Conservation (phyloP, 2,113 vertebrate species). For the Cynocephalus volans region DNA sequence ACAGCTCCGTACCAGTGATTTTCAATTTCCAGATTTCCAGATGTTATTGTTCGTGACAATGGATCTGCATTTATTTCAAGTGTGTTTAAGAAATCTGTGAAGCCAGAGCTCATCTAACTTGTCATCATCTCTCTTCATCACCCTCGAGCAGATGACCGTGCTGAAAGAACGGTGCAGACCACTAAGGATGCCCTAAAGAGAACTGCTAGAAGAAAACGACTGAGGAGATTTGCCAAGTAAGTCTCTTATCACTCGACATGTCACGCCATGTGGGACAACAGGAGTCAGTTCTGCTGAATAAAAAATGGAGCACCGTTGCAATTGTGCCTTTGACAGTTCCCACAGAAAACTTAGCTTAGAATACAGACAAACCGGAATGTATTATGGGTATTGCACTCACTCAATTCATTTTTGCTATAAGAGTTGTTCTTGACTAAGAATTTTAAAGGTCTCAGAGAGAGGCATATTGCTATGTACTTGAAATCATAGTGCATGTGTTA, state of each 20-base stretch:
- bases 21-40: constrained; percentile 13
- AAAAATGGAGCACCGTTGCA: neutral
- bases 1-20: constrained; percentile 3
- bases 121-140: constrained; percentile 52
- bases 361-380: neutral
- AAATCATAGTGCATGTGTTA: neutral
- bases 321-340: neutral
- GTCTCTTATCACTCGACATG: constrained; percentile 43
- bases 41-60: constrained; percentile 62
- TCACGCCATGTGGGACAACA: constrained; percentile 24
- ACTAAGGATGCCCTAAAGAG: neutral
- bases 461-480: neutral
- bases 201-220: constrained; percentile 34
- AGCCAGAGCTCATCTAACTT: neutral
- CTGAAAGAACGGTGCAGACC: neutral
- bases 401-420: neutral
- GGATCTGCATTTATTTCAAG: constrained; percentile 40
- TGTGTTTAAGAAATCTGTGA: constrained; percentile 69
- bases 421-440: neutral
- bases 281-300: constrained; percentile 13
- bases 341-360: neutral
- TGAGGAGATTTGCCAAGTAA: neutral
- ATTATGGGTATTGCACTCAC: neutral
- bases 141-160: constrained; percentile 38
- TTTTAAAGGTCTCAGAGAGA: neutral